Base-by-base conservation (phyloP, 2,113 vertebrate genomes). In the Toxotes jaculatrix region DNA sequence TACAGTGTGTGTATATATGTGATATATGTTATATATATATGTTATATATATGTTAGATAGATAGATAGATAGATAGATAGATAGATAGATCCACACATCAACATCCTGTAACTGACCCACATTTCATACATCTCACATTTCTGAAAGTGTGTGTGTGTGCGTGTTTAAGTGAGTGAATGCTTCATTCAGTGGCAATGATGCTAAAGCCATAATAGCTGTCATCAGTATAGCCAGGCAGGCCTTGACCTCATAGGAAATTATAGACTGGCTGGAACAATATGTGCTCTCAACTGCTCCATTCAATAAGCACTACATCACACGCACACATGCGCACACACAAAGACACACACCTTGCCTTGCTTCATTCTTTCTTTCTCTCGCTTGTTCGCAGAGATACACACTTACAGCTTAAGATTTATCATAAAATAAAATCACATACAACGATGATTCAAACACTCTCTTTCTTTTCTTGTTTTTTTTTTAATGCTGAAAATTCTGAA, bases 231-330 rank as follows among this genome's bases (percentile, higher is more conserved):
- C 57, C 36, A 11, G 60, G 72, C 38, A 32, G 74, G 73, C 74
- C 84, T 79, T 87, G 85, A 91, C 82, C 85, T 83, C 60, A 49
- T 23, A 59, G 40, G 17, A 83, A 73, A 81, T 80, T 34, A 85
- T 73, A 62, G 68, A 70, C 63, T 51, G 47, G 27, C 79, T 74
- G 63, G 49, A 80, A 74, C 19, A 11, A 72, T 84, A 71, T 84
- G 74, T 86, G 86, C 67, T 73, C 66, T 79, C 74, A 81, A 70
- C 67, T 64, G 60, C 45, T 60, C 36, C 67, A 68, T 86, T 82
- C 63, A 76, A 83, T 75, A 64, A 66, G 77, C 77, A 79, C 55
- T 74, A 77, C 34, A 86, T 74, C 59, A 83, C 65, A 62, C 74
- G 70, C 21, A 36, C 66, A 43, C 5, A 74, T 9, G 7, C 49